Conservation (phyloP, 2,888 invertebrate genomes). For the Chrysotoxum bicinctum region DNA sequence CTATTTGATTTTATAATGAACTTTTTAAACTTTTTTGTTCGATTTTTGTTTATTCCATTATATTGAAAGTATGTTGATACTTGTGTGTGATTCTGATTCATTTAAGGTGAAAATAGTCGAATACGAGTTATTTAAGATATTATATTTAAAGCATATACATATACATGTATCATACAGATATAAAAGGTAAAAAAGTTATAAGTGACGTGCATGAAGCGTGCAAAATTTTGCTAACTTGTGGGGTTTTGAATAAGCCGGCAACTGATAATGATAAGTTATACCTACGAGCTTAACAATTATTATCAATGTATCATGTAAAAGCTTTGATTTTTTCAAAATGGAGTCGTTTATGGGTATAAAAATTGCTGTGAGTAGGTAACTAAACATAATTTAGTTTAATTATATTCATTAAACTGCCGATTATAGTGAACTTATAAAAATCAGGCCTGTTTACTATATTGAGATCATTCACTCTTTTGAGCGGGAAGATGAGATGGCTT, state of each 20-base stretch:
- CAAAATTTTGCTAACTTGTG: not conserved
- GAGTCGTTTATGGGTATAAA: not conserved
- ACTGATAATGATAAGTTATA: not conserved
- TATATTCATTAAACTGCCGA: no score
- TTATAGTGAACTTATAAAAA: no score
- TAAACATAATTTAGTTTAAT: no score
- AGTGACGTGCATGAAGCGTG: not conserved
- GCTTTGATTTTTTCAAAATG: not conserved
- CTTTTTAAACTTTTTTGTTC: not conserved
- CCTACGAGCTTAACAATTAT: not conserved
- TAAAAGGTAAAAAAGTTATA: not conserved
- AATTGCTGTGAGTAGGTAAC: not conserved
- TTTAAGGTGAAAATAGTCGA: slow-evolving; percentile 11
- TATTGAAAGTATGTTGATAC: not conserved
- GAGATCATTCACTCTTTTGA: no score
- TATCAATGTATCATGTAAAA: not conserved
- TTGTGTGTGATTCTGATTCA: slow-evolving; percentile 7
- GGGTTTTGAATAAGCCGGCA: slow-evolving; percentile 6
- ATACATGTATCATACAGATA: no score
- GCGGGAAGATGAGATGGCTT: no score
- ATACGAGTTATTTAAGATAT: not conserved
- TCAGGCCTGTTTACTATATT: no score
- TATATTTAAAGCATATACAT: not conserved
- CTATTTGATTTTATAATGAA: slow-evolving; percentile 12
- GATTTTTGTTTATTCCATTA: not conserved